Evolutionary conservation across 2,888 invertebrate genomes (phyloP).

Genomic region (Poecilus cupreus): DNA sequence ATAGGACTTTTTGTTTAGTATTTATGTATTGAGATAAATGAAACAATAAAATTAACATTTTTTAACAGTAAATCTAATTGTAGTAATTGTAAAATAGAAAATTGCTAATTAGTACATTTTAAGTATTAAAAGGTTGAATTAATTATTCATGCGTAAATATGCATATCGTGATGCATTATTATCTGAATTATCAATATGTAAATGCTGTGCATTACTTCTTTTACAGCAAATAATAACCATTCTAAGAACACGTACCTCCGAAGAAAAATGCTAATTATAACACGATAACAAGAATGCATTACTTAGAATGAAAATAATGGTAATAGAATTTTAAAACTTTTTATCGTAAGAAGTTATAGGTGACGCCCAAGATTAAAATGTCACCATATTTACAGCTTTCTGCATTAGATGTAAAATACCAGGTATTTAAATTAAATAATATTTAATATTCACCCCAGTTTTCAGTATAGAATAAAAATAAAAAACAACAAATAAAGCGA

Average conservation of each 20-base stretch:
- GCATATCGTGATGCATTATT: neutral
- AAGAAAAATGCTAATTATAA: neutral
- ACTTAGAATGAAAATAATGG: neutral
- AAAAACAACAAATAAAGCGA: no score
- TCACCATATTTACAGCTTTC: no score
- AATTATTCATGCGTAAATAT: neutral
- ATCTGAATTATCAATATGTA: neutral
- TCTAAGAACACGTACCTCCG: neutral
- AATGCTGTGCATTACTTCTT: neutral
- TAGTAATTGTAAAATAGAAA: neutral
- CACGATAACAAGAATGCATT: neutral
- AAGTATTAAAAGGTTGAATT: neutral
- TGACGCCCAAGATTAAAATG: neutral
- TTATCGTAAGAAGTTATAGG: neutral
- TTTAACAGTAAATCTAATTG: neutral
- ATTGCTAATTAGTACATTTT: neutral
- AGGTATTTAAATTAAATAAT: no score
- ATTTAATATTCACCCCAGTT: no score
- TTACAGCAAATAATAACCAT: neutral
- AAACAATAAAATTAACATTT: neutral
- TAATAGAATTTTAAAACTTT: neutral
- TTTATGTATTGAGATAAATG: neutral
- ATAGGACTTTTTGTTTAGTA: no score
- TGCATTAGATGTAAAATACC: no score
- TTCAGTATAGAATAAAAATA: no score